Evolutionary conservation across 37 sponge, comb jelly and placozoan genomes (phyloP).

Genomic region (Tethya wilhelma): DNA sequence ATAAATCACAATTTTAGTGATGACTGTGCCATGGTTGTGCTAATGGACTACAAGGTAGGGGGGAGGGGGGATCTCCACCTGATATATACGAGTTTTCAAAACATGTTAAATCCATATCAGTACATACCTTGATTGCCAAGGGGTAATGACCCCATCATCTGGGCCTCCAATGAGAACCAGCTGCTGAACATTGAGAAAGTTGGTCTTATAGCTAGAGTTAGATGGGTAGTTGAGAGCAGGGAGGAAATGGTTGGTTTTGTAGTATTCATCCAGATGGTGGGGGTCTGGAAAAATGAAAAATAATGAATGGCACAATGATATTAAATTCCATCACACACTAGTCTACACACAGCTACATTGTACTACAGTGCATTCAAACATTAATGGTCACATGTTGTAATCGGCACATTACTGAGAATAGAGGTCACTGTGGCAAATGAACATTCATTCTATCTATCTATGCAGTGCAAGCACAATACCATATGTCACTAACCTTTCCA

Average conservation of each 20-base stretch:
- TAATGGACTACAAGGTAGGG: too few relatives aligned
- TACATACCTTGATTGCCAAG: conserved; percentile 94
- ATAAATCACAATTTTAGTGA: too few relatives aligned
- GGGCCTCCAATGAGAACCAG: conserved; percentile 90
- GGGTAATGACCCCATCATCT: conserved; percentile 95
- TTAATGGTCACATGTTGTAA: not conserved
- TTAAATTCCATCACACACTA: not conserved
- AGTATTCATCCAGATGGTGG: conserved; percentile 51
- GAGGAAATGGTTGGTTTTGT: conserved; percentile 53
- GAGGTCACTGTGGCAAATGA: not conserved
- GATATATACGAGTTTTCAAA: too few relatives aligned
- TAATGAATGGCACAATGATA: not conserved
- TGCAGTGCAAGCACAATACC: not conserved
- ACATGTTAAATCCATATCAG: not conserved
- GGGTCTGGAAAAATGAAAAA: conserved; percentile 63
- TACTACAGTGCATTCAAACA: not conserved
- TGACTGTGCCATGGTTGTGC: too few relatives aligned
- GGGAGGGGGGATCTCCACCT: too few relatives aligned
- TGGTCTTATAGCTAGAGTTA: conserved; percentile 43
- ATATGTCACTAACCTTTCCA: conserved; percentile 68
- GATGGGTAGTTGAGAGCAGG: conserved; percentile 37
- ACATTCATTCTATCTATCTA: not conserved
- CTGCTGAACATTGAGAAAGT: conserved; percentile 68
- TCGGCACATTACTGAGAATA: too few relatives aligned
- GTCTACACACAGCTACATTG: not conserved